Conservation (phyloP, 2,113 vertebrate genomes). For the Alces alces region DNA sequence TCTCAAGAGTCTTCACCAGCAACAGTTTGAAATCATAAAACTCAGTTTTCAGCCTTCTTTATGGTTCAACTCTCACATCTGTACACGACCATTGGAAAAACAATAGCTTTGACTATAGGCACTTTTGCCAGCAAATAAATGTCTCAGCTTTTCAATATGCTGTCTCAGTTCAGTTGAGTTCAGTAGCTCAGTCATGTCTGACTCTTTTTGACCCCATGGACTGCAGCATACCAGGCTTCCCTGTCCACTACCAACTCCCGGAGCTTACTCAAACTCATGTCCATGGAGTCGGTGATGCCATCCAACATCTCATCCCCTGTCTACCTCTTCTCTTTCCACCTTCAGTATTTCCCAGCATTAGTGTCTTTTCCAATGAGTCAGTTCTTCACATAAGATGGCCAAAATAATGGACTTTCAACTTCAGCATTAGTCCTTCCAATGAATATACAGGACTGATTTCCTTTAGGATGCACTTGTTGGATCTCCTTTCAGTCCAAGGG, state of each 20-base stretch:
- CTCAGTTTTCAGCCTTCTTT: background rate
- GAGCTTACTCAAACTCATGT: background rate
- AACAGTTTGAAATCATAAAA: background rate
- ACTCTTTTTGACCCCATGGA: background rate
- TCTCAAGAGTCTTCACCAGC: background rate
- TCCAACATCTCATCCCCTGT: background rate
- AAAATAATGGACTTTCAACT: background rate
- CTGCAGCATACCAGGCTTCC: background rate
- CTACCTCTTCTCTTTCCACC: background rate
- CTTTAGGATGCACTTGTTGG: background rate
- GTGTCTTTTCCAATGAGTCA: background rate
- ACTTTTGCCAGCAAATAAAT: background rate
- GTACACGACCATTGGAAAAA: background rate
- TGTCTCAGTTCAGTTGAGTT: background rate
- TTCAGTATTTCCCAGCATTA: background rate
- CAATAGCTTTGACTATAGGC: background rate
- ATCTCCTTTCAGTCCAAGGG: background rate
- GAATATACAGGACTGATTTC: background rate
- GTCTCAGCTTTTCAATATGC: background rate
- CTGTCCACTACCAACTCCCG: background rate
- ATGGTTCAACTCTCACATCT: background rate
- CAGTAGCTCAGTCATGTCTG: background rate
- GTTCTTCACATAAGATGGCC: background rate
- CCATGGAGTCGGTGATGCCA: background rate
- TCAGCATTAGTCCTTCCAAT: background rate